phyloP scores from a whole-genome alignment of 2,888 invertebrate genomes.

The Muschampia staudingeri region DNA sequence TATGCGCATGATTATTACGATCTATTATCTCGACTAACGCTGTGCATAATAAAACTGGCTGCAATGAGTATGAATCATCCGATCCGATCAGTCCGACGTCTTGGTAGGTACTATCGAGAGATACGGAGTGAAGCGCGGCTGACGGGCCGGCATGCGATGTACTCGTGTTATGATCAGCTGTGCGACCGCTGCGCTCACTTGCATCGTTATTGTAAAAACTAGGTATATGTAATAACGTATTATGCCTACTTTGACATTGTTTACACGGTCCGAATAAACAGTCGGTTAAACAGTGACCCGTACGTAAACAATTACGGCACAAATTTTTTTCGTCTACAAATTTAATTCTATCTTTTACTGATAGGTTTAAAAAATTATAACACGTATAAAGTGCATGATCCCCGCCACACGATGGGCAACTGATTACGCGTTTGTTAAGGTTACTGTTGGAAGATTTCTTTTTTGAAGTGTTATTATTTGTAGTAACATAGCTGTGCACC shows the following conservation, averaged over 20 bases:
- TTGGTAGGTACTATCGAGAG: conserved; percentile 15
- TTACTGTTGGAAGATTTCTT: not conserved
- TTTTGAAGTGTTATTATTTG: not conserved
- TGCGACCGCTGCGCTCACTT: not conserved
- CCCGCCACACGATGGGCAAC: conserved; percentile 2
- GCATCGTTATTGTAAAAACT: not conserved
- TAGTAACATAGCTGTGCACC: conserved; percentile 16
- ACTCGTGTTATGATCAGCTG: conserved; percentile 4
- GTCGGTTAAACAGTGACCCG: not conserved
- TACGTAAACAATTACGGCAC: conserved; percentile 15
- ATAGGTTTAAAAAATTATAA: conserved; percentile 19
- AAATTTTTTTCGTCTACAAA: conserved; percentile 19
- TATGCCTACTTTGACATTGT: conserved; percentile 13
- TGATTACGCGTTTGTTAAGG: not conserved
- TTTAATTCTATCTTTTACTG: conserved; percentile 6
- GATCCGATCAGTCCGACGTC: not conserved
- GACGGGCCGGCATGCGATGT: not conserved
- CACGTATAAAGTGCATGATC: conserved; percentile 8
- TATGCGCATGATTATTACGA: not conserved
- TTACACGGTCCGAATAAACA: conserved; percentile 17
- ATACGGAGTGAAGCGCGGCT: conserved; percentile 5
- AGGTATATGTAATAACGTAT: not conserved
- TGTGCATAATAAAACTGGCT: conserved; percentile 5
- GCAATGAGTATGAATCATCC: not conserved
- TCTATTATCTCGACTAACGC: not conserved